Conservation (phyloP, 2,797 vertebrate species). For the Epinephelus malabaricus region DNA sequence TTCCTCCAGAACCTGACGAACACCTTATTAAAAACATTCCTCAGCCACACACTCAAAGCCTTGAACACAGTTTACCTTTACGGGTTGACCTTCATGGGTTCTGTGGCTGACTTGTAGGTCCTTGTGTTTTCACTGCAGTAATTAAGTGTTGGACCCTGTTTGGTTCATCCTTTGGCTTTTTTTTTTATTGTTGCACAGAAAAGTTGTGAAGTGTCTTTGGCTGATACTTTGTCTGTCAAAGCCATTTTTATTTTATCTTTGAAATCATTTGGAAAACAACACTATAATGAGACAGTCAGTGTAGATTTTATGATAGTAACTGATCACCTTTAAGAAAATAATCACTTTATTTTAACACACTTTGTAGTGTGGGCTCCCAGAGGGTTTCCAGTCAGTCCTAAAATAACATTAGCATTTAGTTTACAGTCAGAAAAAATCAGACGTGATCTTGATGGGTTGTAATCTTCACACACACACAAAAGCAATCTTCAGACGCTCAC, state of each 20-base stretch:
- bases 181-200: neutral
- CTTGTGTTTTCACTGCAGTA: neutral
- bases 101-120: neutral
- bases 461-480: neutral
- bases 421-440: neutral
- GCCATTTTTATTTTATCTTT: too few relatives aligned
- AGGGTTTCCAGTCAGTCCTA: too few relatives aligned
- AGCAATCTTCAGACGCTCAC: neutral
- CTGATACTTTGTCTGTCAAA: neutral
- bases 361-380: neutral
- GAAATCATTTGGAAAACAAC: too few relatives aligned
- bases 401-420: neutral
- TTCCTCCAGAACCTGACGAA: constrained; percentile 68
- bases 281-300: neutral
- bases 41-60: constrained; percentile 16
- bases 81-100: neutral
- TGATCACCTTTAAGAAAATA: neutral
- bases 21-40: constrained; percentile 72
- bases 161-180: neutral
- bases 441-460: neutral
- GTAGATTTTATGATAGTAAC: neutral
- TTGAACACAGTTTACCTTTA: constrained; percentile 10
- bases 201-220: neutral
- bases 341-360: neutral
- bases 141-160: neutral